Evolutionary conservation across 1,140 invertebrate species (phyloP).

Genomic region (Drosophila teissieri): DNA sequence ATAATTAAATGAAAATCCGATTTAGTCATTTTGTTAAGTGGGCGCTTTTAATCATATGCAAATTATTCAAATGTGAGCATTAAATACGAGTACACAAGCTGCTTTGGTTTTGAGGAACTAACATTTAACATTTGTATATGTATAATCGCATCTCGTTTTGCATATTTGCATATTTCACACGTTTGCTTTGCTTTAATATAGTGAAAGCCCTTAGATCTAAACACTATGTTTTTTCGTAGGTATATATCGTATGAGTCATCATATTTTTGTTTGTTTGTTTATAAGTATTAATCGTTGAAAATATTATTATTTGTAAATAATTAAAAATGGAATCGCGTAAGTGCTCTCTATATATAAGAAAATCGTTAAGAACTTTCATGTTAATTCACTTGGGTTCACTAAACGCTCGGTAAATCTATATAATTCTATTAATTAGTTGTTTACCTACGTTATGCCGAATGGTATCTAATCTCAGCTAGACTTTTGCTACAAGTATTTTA

Average conservation of each 20-base stretch:
- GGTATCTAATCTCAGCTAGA: constrained; percentile 28
- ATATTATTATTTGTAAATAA: constrained; percentile 57
- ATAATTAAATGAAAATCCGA: constrained; percentile 35
- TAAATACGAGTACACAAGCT: constrained; percentile 45
- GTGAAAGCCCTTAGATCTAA: constrained; percentile 57
- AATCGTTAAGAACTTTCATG: constrained; percentile 53
- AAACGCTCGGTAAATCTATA: constrained; percentile 47
- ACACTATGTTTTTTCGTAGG: constrained; percentile 36
- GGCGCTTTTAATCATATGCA: constrained; percentile 25
- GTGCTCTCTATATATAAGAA: constrained; percentile 63
- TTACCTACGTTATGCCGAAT: constrained; percentile 49
- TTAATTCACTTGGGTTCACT: constrained; percentile 46
- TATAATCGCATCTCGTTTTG: constrained; percentile 36
- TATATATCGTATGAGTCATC: constrained; percentile 36
- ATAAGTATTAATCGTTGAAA: constrained; percentile 48
- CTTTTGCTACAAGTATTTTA: constrained; percentile 28
- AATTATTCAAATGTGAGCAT: constrained; percentile 43
- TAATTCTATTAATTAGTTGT: constrained; percentile 52
- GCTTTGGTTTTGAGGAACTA: constrained; percentile 59
- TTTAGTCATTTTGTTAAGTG: constrained; percentile 21
- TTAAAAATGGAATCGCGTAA: constrained; percentile 63
- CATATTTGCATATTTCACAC: constrained; percentile 36
- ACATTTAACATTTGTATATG: constrained; percentile 42
- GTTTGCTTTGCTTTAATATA: constrained; percentile 43
- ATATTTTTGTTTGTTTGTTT: constrained; percentile 15